Conservation (phyloP, 2,113 vertebrate genomes). For the Vidua macroura region DNA sequence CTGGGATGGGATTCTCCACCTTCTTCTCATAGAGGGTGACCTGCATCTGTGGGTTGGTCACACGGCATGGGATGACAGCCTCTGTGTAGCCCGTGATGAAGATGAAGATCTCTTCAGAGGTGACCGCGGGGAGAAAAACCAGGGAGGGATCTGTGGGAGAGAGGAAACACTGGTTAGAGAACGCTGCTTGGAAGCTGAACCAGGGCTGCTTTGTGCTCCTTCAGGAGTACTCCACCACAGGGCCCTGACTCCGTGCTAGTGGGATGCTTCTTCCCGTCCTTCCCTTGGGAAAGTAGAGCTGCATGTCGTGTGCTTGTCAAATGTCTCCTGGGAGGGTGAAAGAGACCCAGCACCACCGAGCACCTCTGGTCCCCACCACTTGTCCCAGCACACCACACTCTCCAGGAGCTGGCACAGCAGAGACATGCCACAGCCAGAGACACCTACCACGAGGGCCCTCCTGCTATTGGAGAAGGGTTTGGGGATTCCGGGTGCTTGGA, state of each 20-base stretch:
- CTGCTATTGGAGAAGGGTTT: background rate
- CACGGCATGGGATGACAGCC: slow-evolving; percentile 86
- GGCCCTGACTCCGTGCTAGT: background rate
- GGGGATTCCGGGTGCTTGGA: background rate
- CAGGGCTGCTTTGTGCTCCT: background rate
- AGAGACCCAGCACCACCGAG: background rate
- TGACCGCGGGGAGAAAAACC: slow-evolving; percentile 79
- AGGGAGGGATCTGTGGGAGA: slow-evolving; percentile 78
- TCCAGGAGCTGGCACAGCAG: background rate
- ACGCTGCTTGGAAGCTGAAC: background rate
- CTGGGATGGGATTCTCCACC: slow-evolving; percentile 68
- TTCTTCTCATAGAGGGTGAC: slow-evolving; percentile 86
- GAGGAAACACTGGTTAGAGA: background rate
- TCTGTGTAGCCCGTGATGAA: slow-evolving; percentile 81
- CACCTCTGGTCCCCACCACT: background rate
- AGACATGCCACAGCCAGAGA: background rate
- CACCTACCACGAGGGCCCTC: background rate
- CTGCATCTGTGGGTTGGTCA: slow-evolving; percentile 84
- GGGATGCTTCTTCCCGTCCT: background rate
- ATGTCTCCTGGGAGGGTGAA: background rate
- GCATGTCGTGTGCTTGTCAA: background rate
- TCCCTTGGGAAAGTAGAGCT: background rate
- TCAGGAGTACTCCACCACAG: background rate
- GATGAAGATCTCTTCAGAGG: slow-evolving; percentile 73
- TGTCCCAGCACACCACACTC: background rate